Conservation (phyloP, 1,140 invertebrate species). For the Mya arenaria region DNA sequence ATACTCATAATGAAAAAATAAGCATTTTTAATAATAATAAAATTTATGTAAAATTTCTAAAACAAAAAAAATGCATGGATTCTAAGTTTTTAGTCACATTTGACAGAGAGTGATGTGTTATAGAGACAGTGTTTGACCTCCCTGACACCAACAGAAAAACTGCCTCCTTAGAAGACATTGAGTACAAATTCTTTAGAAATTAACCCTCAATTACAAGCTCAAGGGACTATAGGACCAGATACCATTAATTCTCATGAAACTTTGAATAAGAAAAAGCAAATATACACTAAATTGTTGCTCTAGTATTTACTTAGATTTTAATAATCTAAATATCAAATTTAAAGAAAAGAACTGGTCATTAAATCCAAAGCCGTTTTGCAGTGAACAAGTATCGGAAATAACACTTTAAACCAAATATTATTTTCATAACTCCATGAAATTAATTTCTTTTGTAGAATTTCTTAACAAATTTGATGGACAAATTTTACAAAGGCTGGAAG, state of each 20-base stretch:
- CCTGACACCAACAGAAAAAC: not conserved
- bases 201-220: not conserved
- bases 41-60: not conserved
- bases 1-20: not conserved
- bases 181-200: slow-evolving; percentile 38
- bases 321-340: slow-evolving; percentile 38
- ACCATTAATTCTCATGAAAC: not conserved
- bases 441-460: slow-evolving; percentile 49
- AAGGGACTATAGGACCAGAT: slow-evolving; percentile 32
- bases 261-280: slow-evolving; percentile 8
- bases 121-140: slow-evolving; percentile 19
- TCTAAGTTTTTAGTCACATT: no score
- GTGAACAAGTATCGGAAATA: slow-evolving; percentile 45
- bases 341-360: slow-evolving; percentile 30
- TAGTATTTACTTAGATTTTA: slow-evolving; percentile 45
- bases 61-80: not conserved
- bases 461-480: slow-evolving; percentile 22
- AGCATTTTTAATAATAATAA: not conserved
- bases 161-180: not conserved
- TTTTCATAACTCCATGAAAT: slow-evolving; percentile 43
- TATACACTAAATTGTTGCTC: slow-evolving; percentile 18
- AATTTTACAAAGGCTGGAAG: slow-evolving; percentile 21
- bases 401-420: slow-evolving; percentile 48
- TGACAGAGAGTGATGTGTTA: no score
- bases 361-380: not conserved